These are phyloP conservation scores for Ctenodactylus gundi DNA, from an alignment of 2,113 vertebrate species.

Conservation along the genomic window DNA sequence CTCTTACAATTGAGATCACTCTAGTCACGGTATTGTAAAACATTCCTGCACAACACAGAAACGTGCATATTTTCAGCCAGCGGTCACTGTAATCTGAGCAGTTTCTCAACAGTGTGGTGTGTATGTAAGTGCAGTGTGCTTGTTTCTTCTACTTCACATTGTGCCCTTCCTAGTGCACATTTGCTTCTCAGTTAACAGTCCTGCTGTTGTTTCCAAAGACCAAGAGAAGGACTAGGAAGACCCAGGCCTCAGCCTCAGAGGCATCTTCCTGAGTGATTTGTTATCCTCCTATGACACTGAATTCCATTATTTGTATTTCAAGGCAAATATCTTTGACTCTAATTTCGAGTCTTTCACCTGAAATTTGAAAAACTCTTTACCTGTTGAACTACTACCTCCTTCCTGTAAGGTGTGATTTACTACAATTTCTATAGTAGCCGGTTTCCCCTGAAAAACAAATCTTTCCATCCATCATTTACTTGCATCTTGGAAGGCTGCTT, in stretches of 20 bases:
- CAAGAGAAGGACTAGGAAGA: neutral
- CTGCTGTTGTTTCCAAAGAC: neutral
- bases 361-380: constrained; percentile 9
- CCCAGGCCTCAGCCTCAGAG: neutral
- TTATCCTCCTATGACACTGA: neutral
- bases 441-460: neutral
- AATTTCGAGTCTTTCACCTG: too few species aligned
- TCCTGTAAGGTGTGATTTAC: neutral
- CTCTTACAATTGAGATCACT: neutral
- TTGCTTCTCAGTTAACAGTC: neutral
- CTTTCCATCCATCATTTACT: neutral
- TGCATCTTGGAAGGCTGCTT: neutral
- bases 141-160: neutral
- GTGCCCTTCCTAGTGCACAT: neutral
- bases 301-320: neutral
- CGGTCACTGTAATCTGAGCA: neutral
- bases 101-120: neutral
- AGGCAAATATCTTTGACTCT: neutral
- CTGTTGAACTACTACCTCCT: neutral
- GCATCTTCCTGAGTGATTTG: neutral
- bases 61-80: neutral
- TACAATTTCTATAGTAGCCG: neutral
- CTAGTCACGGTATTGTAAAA: neutral
- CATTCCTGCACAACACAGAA: neutral
- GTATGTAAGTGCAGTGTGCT: neutral